Evolutionary conservation across 2,113 vertebrate genomes (phyloP).

Genomic region (Hylia prasina): DNA sequence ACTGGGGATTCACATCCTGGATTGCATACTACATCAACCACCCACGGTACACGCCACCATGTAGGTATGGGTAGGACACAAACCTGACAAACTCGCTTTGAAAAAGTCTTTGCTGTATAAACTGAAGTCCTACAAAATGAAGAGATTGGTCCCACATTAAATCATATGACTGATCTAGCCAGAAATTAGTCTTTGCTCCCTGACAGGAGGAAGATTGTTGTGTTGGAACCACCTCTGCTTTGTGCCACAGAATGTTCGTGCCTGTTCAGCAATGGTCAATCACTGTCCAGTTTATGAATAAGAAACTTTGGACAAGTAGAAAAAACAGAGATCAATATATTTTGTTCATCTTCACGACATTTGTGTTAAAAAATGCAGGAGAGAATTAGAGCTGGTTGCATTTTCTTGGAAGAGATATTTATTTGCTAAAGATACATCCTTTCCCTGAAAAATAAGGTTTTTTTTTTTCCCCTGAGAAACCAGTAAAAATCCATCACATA

Average conservation of each 20-base stretch:
- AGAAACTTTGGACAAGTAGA: neutral
- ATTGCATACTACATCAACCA: slow-evolving; percentile 82
- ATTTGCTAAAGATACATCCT: neutral
- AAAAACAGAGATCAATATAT: neutral
- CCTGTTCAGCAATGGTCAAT: neutral
- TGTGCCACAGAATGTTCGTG: rapidly evolving
- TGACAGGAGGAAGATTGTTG: neutral
- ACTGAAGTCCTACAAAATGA: neutral
- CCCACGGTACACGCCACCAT: slow-evolving; percentile 75
- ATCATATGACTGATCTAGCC: neutral
- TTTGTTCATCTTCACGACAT: neutral
- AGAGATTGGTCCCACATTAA: neutral
- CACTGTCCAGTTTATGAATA: neutral
- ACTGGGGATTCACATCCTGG: slow-evolving; percentile 77
- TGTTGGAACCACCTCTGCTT: neutral
- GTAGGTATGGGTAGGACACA: slow-evolving; percentile 58
- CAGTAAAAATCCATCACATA: neutral
- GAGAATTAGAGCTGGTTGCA: neutral
- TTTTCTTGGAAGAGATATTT: neutral
- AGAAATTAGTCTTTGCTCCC: neutral
- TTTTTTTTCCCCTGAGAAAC: neutral
- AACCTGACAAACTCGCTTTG: neutral
- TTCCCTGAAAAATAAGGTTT: neutral
- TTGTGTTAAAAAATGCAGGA: neutral
- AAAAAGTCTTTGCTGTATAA: neutral